Percentiles rank a stretch among this genome's conserved stretches.
Evolutionary conservation across 2,888 invertebrate species (phyloP).

Genomic region (Alentia gelatinosa): DNA sequence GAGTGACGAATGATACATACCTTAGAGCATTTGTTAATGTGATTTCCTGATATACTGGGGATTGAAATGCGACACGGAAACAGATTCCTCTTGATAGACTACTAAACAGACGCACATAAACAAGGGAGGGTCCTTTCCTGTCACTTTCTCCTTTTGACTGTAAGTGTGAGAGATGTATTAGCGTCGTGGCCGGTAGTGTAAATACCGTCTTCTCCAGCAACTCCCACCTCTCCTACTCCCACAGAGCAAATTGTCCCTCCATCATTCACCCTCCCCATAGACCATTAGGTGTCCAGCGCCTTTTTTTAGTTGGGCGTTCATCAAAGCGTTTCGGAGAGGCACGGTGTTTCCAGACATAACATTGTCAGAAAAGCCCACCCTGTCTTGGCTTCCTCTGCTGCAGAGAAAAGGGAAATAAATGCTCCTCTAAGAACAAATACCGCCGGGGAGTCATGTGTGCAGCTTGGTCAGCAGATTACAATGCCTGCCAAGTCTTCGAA

Average conservation of each 20-base stretch:
- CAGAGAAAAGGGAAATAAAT: neutral
- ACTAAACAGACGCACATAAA: too few species aligned
- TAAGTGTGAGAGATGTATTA: too few species aligned
- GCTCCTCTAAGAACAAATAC: neutral
- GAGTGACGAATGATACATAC: too few species aligned
- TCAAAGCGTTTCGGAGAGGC: too few species aligned
- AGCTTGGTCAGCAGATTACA: neutral
- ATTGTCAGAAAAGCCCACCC: neutral
- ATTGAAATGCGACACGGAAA: too few species aligned
- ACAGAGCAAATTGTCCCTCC: neutral
- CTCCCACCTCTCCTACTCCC: neutral
- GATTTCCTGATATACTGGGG: too few species aligned
- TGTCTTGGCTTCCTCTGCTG: neutral
- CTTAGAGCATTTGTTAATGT: too few species aligned
- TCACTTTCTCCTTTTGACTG: too few species aligned
- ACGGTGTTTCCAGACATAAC: neutral
- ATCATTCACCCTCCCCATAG: neutral
- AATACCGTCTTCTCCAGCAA: neutral
- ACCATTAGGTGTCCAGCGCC: neutral
- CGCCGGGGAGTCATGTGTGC: neutral
- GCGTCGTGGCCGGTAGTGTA: too few species aligned
- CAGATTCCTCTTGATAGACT: too few species aligned
- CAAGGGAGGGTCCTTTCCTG: too few species aligned
- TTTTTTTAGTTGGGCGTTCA: too few species aligned
- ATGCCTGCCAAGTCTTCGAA: neutral